Percentiles rank a stretch among this genome's conserved stretches.
Evolutionary conservation across 2,888 invertebrate genomes (phyloP).

Genomic region (Ptychoptera albimana): DNA sequence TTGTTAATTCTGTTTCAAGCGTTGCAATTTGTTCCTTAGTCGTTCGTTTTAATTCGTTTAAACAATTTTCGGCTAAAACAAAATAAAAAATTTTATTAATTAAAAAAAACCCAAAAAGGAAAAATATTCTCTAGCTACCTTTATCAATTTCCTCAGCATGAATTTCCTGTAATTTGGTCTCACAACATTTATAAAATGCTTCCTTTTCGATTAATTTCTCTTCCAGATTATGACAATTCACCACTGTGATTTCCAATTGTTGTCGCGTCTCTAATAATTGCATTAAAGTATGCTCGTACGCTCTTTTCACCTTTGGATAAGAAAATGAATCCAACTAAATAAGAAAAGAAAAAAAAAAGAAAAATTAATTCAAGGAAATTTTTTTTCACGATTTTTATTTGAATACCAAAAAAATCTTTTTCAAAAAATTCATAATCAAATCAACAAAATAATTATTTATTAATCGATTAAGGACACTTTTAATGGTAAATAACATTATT

Average conservation of each 20-base stretch:
- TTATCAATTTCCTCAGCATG: constrained; percentile 25
- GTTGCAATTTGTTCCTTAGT: constrained; percentile 21
- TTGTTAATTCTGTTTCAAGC: constrained; percentile 20
- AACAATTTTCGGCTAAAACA: constrained; percentile 38
- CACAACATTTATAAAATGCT: constrained; percentile 19
- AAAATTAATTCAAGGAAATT: background rate
- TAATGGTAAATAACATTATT: background rate
- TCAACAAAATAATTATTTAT: background rate
- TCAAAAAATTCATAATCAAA: background rate
- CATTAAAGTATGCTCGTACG: constrained; percentile 17
- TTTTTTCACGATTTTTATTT: background rate
- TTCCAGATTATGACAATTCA: constrained; percentile 21
- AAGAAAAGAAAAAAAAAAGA: constrained; percentile 6
- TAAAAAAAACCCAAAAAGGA: background rate
- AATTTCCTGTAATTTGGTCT: constrained; percentile 22
- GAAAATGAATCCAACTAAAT: constrained; percentile 27
- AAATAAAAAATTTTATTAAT: background rate
- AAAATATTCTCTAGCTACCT: constrained; percentile 15
- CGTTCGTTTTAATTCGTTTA: constrained; percentile 25
- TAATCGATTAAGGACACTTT: background rate
- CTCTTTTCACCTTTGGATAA: constrained; percentile 20
- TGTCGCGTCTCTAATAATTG: constrained; percentile 19
- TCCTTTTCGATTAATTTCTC: constrained; percentile 25
- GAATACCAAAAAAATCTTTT: too few species aligned
- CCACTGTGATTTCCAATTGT: constrained; percentile 21